Conservation (phyloP, 2,888 invertebrate species). For the Drosophila macrothrix region DNA sequence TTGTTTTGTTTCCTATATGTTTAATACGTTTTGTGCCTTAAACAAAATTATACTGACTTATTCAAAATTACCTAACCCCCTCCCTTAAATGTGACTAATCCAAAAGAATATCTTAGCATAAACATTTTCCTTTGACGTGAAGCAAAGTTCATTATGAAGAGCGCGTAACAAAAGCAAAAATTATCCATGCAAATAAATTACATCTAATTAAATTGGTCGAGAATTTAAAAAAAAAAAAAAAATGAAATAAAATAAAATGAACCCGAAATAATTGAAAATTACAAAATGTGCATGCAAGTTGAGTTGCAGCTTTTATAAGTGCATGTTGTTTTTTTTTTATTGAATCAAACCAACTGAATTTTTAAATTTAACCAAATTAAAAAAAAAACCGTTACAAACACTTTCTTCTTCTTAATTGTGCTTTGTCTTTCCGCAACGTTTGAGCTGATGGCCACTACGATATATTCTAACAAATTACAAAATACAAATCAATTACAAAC, state of each 20-base stretch:
- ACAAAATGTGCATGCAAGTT: constrained; percentile 47
- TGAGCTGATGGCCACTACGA: constrained; percentile 85
- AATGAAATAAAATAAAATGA: neutral
- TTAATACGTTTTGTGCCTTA: constrained; percentile 42
- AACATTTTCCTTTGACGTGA: constrained; percentile 69
- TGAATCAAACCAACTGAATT: constrained; percentile 34
- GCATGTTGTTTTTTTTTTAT: constrained; percentile 49
- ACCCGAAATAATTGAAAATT: constrained; percentile 7
- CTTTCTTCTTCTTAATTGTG: constrained; percentile 85
- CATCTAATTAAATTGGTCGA: constrained; percentile 40
- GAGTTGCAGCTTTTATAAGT: constrained; percentile 45
- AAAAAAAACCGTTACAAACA: constrained; percentile 61
- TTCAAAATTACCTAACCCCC: constrained; percentile 52
- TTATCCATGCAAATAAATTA: constrained; percentile 14
- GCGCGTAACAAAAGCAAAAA: constrained; percentile 50
- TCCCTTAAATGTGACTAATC: constrained; percentile 68
- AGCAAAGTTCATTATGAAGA: constrained; percentile 77
- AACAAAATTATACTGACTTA: constrained; percentile 38
- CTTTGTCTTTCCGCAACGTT: constrained; percentile 86
- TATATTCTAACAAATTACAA: constrained; percentile 83
- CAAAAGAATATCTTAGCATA: constrained; percentile 53
- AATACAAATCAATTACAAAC: constrained; percentile 78
- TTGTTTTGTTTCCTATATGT: constrained; percentile 18
- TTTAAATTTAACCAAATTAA: constrained; percentile 55
- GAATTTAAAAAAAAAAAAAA: constrained; percentile 25